Percentiles rank a stretch among this genome's conserved stretches.
Conservation (phyloP, 53 echinoderm and acorn worm species). For the Henricia sp. region DNA sequence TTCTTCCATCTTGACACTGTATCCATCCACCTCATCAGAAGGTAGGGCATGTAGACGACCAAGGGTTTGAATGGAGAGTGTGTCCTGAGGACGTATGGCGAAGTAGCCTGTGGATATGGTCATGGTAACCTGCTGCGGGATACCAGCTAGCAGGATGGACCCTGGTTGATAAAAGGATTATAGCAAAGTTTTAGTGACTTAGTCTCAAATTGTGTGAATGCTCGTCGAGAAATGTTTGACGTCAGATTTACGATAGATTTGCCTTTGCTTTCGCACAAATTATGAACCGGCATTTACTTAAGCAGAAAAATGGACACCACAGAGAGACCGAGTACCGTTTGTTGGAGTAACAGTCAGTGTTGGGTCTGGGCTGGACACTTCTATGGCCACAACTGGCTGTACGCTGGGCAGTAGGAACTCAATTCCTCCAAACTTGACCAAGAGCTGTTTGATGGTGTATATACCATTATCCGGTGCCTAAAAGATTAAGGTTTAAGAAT, state of each 20-base stretch:
- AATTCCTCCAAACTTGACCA: constrained; percentile 66
- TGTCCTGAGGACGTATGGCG: constrained; percentile 65
- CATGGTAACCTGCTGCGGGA: constrained; percentile 78
- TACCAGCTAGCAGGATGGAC: constrained; percentile 68
- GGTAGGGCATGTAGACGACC: constrained; percentile 70
- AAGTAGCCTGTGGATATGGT: constrained; percentile 78
- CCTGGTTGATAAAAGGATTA: constrained; percentile 22
- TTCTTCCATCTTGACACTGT: constrained; percentile 19
- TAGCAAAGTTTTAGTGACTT: no score
- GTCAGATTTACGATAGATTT: no score
- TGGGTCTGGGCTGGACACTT: constrained; percentile 86
- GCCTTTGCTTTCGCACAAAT: no score
- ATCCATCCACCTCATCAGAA: constrained; percentile 41
- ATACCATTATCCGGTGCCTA: constrained; percentile 86
- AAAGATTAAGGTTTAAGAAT: no score
- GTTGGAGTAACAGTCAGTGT: constrained; percentile 67
- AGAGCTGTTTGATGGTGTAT: constrained; percentile 70
- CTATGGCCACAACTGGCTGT: constrained; percentile 35
- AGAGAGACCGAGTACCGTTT: constrained; percentile 49
- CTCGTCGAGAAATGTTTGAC: no score
- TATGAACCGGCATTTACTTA: no score
- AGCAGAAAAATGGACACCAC: background rate
- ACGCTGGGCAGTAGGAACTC: constrained; percentile 72
- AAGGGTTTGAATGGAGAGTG: constrained; percentile 70
- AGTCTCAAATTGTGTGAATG: no score